A percentile compares a stretch with the other conserved stretches of the same genome.
Conservation (phyloP, 2,888 invertebrate species). For the Agrotis exclamationis region DNA sequence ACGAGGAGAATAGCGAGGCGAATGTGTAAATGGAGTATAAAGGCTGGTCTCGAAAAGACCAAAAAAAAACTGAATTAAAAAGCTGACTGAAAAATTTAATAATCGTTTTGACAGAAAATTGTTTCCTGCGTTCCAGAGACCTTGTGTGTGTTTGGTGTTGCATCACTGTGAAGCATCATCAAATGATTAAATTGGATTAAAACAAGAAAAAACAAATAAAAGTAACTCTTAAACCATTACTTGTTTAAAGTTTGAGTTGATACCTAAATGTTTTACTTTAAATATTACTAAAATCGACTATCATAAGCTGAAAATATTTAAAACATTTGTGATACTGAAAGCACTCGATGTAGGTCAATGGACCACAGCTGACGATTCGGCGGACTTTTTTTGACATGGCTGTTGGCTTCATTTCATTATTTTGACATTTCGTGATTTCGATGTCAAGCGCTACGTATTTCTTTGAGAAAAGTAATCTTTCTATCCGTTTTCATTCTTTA, state of each 20-base stretch:
- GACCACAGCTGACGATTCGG: slow-evolving; percentile 84
- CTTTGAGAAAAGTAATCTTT: slow-evolving; percentile 84
- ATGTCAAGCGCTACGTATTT: slow-evolving; percentile 91
- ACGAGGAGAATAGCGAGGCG: too few relatives aligned
- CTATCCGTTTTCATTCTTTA: slow-evolving; percentile 77
- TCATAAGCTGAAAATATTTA: slow-evolving; percentile 45
- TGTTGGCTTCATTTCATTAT: slow-evolving; percentile 90
- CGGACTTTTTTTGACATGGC: slow-evolving; percentile 90
- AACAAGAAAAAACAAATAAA: slow-evolving; percentile 16
- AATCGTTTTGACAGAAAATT: slow-evolving; percentile 15
- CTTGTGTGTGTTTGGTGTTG: not conserved
- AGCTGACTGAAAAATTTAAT: not conserved
- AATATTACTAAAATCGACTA: slow-evolving; percentile 23
- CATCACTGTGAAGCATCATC: slow-evolving; percentile 45
- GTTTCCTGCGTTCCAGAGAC: slow-evolving; percentile 56
- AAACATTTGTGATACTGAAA: slow-evolving; percentile 63
- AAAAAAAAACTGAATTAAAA: not conserved
- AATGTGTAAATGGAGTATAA: too few relatives aligned
- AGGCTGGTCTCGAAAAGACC: not conserved
- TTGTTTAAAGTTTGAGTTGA: not conserved
- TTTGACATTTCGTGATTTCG: slow-evolving; percentile 91
- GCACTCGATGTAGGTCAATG: slow-evolving; percentile 74
- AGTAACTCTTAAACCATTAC: slow-evolving; percentile 12
- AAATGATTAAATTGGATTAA: slow-evolving; percentile 22
- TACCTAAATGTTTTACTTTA: not conserved